Conservation (phyloP, 2,797 vertebrate species). For the Sylvilagus floridanus region DNA sequence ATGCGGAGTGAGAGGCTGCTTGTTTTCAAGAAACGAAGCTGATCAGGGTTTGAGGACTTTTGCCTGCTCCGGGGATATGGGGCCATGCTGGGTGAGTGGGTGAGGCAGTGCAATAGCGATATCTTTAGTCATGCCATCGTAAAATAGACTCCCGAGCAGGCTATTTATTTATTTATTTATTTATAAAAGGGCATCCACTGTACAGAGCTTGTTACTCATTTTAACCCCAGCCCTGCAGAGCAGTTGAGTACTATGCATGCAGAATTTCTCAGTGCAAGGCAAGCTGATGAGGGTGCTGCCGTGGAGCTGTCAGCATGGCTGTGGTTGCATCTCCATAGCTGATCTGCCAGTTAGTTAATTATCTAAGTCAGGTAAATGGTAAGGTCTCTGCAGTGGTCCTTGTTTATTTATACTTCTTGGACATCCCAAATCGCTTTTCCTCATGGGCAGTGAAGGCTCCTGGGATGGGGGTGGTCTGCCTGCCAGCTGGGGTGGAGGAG, state of each 20-base stretch:
- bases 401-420: not conserved
- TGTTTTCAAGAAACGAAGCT: slow-evolving; percentile 20
- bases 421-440: not conserved
- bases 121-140: not conserved
- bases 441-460: not conserved
- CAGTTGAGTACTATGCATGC: not conserved
- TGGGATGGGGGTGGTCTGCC: not conserved
- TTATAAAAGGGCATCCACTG: not conserved
- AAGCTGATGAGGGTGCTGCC: not conserved
- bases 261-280: not conserved
- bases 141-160: not conserved
- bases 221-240: not conserved
- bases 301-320: not conserved
- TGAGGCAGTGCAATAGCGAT: not conserved
- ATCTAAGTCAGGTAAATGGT: slow-evolving; percentile 35
- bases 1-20: slow-evolving; percentile 1
- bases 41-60: not conserved
- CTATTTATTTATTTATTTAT: not conserved
- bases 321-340: not conserved
- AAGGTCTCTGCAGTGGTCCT: not conserved
- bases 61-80: slow-evolving; percentile 8
- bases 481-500: not conserved
- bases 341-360: slow-evolving; percentile 50
- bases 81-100: slow-evolving; percentile 73
- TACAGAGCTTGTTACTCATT: slow-evolving; percentile 16